Evolutionary conservation across 2,797 vertebrate genomes (phyloP), one percentile per base, ranked within the genome.

Genomic region (Lacerta viridis): DNA sequence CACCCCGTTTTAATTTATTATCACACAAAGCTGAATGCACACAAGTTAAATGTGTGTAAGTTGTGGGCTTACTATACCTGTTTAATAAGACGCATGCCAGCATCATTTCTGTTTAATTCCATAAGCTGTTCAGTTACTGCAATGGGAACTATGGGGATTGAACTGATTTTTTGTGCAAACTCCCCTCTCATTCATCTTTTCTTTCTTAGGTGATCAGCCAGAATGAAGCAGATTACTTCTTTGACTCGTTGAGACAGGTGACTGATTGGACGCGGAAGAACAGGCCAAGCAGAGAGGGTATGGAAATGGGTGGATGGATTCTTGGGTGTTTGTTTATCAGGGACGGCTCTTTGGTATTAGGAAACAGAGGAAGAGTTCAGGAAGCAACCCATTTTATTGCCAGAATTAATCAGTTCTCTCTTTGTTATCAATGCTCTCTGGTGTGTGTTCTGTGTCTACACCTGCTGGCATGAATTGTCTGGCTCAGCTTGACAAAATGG

Each of bases 211-310:
- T 99, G 92, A 97, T 98, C 93, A 99, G 99, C 95, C 95, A 98
- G 95, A 99, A 98, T 25, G 98, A 98, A 46, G 95, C 96, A 3
- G 98, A 99, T 91, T 99, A 98, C 94, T 99, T 99, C 97, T 99
- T 99, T 23, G 99, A 99, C 93, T 98, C 98, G 75, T 95, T 99
- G 90, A 98, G 98, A 90, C 97, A 99, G 85, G 97, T 99, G 92
- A 98, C 98, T 4, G 98, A 99, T 93, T 99, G 98, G 98, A 97
- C 97, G 83, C 98, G 96, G 92, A 98, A 95, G 90, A 96, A 95
- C 91, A 99, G 98, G 93, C 97, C 97, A 75, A 95, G 95, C 78
- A 98, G 97, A 92, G 98, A 98, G 0, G 98, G 99, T 99, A 96
- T 92, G 95, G 85, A 85, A 55, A 80, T 82, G n/a, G 76, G 36